phyloP scores from a whole-genome alignment of 2,888 invertebrate species.

The Epistrophella euchroma region DNA sequence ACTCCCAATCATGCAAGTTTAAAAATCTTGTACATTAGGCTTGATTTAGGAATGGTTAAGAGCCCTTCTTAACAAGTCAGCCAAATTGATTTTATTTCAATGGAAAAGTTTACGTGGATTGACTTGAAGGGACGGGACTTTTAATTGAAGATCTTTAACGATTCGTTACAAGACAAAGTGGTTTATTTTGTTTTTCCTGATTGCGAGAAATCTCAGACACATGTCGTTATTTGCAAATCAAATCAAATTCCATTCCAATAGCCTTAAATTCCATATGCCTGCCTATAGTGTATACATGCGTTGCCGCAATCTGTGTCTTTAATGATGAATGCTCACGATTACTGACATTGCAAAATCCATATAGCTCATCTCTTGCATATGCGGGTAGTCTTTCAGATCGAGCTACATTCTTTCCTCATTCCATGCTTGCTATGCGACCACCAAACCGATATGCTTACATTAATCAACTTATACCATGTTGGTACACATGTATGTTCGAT shows the following conservation, averaged over 20 bases:
- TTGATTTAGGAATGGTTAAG: too few species aligned
- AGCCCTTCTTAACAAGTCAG: too few species aligned
- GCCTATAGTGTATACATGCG: not conserved
- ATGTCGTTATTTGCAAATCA: constrained; percentile 36
- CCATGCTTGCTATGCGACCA: constrained; percentile 1
- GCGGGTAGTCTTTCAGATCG: not conserved
- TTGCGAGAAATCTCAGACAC: not conserved
- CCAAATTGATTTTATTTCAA: too few species aligned
- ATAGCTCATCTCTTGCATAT: constrained; percentile 45
- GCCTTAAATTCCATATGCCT: not conserved
- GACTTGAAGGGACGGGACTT: too few species aligned
- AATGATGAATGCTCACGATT: constrained; percentile 54
- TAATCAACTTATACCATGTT: constrained; percentile 12
- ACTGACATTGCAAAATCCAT: constrained; percentile 42
- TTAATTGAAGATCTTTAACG: too few species aligned
- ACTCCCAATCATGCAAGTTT: too few species aligned
- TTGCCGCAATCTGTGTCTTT: constrained; percentile 3
- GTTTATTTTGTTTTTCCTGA: not conserved
- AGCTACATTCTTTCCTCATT: constrained; percentile 32
- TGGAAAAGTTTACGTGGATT: too few species aligned
- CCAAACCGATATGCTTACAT: constrained; percentile 37
- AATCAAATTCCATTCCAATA: constrained; percentile 33
- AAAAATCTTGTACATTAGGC: too few species aligned
- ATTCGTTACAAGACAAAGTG: not conserved
- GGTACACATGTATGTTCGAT: not conserved